Evolutionary conservation across 2,113 vertebrate species (phyloP).

Genomic region (Hydrochoerus hydrochaeris): DNA sequence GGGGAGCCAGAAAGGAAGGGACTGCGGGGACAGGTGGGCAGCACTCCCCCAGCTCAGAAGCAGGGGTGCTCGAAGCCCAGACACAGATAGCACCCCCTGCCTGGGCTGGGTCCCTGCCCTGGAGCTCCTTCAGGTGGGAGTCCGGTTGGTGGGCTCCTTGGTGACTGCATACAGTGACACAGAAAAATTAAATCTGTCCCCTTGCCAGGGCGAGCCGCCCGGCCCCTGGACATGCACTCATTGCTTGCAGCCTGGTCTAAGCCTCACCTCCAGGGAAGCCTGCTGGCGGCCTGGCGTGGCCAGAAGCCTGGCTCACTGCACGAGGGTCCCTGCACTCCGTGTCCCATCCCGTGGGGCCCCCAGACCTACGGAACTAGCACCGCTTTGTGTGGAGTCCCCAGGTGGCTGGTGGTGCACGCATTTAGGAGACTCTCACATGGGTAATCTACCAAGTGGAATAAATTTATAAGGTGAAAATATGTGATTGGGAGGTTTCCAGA

Average conservation of each 20-base stretch:
- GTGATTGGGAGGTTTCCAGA: neutral
- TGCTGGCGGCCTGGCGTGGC: too few species aligned
- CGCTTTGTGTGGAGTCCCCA: neutral
- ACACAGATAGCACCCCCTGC: neutral
- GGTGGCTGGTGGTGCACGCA: neutral
- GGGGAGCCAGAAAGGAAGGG: neutral
- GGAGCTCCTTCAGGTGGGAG: neutral
- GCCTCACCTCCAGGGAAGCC: neutral
- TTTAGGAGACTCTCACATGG: too few species aligned
- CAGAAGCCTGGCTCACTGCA: neutral
- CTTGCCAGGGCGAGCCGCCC: neutral
- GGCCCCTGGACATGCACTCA: neutral
- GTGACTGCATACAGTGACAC: neutral
- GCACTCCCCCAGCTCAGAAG: too few species aligned
- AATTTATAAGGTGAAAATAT: neutral
- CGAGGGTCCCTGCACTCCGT: neutral
- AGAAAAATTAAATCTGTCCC: neutral
- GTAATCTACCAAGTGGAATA: neutral
- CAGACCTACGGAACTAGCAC: neutral
- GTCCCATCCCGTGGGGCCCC: accelerated
- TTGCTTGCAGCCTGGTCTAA: neutral
- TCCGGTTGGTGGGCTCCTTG: accelerated
- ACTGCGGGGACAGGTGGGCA: neutral
- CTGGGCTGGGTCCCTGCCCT: too few species aligned
- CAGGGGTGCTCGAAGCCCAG: neutral